A percentile compares a stretch with the other conserved stretches of the same genome.
phyloP scores from a whole-genome alignment of 2,797 vertebrate species.

The Sciurus carolinensis region DNA sequence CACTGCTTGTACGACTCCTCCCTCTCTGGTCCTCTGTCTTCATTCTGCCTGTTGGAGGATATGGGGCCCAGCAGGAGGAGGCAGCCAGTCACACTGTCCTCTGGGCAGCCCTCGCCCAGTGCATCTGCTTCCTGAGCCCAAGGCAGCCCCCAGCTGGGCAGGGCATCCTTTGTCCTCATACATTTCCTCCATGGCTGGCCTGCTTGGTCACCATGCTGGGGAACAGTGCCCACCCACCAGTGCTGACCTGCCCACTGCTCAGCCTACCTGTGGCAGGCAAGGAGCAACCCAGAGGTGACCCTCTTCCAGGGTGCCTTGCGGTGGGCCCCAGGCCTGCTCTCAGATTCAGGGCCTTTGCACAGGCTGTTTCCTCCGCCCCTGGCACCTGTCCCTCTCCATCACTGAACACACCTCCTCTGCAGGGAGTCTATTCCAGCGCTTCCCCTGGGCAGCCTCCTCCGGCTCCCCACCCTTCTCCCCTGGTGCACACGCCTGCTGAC shows the following conservation, averaged over 20 bases:
- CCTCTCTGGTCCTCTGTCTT: background rate
- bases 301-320: background rate
- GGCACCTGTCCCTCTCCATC: background rate
- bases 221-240: background rate
- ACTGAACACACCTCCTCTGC: background rate
- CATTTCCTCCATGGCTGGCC: background rate
- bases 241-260: background rate
- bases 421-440: background rate
- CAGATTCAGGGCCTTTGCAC: background rate
- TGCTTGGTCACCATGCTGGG: background rate
- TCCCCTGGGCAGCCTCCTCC: background rate
- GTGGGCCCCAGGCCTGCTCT: too few relatives aligned
- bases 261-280: background rate
- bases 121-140: background rate
- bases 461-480: fast-evolving
- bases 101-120: background rate
- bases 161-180: background rate
- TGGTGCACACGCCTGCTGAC: fast-evolving
- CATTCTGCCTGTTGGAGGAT: background rate
- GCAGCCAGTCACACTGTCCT: background rate
- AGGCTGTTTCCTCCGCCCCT: background rate
- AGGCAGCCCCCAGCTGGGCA: background rate
- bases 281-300: background rate
- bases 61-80: background rate
- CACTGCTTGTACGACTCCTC: background rate